Evolutionary conservation across 2,113 vertebrate species (phyloP).

Genomic region (Willisornis vidua): DNA sequence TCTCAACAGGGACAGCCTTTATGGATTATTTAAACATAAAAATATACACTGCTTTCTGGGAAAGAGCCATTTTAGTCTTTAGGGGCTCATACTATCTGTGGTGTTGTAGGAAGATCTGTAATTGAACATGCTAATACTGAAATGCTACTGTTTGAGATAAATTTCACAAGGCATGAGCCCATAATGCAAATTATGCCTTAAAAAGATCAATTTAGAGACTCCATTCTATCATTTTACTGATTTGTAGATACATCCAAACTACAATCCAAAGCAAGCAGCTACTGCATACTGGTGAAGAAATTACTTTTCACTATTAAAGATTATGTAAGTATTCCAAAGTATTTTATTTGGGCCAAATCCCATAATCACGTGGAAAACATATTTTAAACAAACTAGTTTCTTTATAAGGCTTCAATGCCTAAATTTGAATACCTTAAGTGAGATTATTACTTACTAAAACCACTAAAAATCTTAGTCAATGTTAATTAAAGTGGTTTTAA

Average conservation of each 20-base stretch:
- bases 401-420: not conserved
- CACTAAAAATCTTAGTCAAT: not conserved
- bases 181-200: conserved; percentile 7
- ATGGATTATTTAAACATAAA: conserved; percentile 65
- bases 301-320: not conserved
- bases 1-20: conserved; percentile 39
- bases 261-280: not conserved
- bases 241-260: not conserved
- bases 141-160: not conserved
- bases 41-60: conserved; percentile 6
- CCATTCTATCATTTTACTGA: not conserved
- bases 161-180: not conserved
- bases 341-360: not conserved
- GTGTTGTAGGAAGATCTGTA: not conserved
- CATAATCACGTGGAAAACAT: not conserved
- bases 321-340: not conserved
- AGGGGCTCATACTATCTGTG: not conserved
- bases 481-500: not conserved
- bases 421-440: not conserved
- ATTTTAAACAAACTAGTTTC: not conserved
- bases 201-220: conserved; percentile 7
- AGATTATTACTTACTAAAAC: not conserved
- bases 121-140: conserved; percentile 21
- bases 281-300: not conserved
- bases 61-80: conserved; percentile 26